Percentiles rank a stretch among this genome's conserved stretches.
These are phyloP conservation scores for Centroberyx gerrardi DNA, from an alignment of 2,797 vertebrate species.

Conservation along the genomic window DNA sequence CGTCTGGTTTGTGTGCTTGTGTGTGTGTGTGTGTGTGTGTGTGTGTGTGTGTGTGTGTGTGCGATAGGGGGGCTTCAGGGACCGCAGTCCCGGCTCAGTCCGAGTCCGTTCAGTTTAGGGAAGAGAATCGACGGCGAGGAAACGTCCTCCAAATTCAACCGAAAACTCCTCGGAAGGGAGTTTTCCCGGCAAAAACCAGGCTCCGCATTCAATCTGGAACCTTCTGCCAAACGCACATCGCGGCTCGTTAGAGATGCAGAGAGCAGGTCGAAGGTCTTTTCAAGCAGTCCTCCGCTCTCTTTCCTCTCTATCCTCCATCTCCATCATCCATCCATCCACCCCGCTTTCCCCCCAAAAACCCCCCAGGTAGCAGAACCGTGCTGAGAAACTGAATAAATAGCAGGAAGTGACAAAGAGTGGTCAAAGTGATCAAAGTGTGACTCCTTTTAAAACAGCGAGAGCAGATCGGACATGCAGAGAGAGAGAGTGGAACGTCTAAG, in stretches of 20 bases:
- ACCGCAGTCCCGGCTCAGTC: constrained; percentile 64
- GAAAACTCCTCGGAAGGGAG: constrained; percentile 24
- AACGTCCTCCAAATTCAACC: constrained; percentile 15
- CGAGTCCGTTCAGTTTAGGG: constrained; percentile 63
- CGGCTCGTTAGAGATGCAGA: constrained; percentile 16
- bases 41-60: not conserved
- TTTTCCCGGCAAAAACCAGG: constrained; percentile 53
- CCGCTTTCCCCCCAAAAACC: not conserved
- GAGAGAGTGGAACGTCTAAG: constrained; percentile 72
- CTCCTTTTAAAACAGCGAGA: constrained; percentile 57
- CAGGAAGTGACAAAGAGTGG: constrained; percentile 75
- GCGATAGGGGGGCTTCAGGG: constrained; percentile 20
- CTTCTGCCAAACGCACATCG: constrained; percentile 17
- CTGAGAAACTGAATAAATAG: constrained; percentile 79
- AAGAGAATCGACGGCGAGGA: constrained; percentile 27
- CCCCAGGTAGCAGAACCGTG: constrained; percentile 56
- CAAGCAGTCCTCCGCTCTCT: constrained; percentile 23
- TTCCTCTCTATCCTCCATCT: constrained; percentile 24
- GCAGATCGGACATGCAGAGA: constrained; percentile 76
- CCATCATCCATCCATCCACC: not conserved
- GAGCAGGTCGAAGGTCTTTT: not conserved
- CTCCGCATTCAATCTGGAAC: constrained; percentile 24
- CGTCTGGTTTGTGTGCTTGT: not conserved
- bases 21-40: constrained; percentile 6
- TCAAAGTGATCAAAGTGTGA: constrained; percentile 72